These are phyloP conservation scores for Syngnathus acus DNA, from an alignment of 2,797 vertebrate species.

Conservation along the genomic window DNA sequence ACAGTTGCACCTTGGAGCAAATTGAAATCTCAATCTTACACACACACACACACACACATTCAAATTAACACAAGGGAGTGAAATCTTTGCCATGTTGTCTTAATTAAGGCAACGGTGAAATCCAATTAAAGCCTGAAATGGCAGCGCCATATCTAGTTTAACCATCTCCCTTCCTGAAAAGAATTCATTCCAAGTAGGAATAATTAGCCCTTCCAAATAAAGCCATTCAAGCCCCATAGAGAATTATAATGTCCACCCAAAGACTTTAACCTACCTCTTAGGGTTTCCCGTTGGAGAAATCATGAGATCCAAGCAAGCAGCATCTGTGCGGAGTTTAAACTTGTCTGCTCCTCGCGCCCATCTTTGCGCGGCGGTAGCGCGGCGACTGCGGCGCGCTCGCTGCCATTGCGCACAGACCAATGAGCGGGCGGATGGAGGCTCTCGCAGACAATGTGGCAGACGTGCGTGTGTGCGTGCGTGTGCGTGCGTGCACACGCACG, in stretches of 20 bases:
- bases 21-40: not conserved
- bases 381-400: slow-evolving; percentile 32
- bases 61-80: not conserved
- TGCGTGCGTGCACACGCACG: no score
- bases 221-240: not conserved
- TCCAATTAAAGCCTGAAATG: slow-evolving; percentile 19
- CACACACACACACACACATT: not conserved
- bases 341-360: slow-evolving; percentile 41
- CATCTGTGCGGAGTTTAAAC: slow-evolving; percentile 38
- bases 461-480: no score
- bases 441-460: slow-evolving; percentile 15
- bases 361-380: not conserved
- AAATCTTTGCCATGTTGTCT: not conserved
- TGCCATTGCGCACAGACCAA: slow-evolving; percentile 47
- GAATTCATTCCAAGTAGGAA: not conserved
- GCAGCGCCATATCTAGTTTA: slow-evolving; percentile 8
- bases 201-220: not conserved
- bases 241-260: not conserved
- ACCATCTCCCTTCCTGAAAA: slow-evolving; percentile 4
- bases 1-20: not conserved
- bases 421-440: slow-evolving; percentile 24
- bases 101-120: slow-evolving; percentile 14
- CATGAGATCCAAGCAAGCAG: slow-evolving; percentile 42
- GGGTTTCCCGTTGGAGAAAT: slow-evolving; percentile 36
- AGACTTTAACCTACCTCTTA: slow-evolving; percentile 48